These are phyloP conservation scores for Ophion slaviceki DNA, from an alignment of 2,888 invertebrate genomes.

Conservation along the genomic window DNA sequence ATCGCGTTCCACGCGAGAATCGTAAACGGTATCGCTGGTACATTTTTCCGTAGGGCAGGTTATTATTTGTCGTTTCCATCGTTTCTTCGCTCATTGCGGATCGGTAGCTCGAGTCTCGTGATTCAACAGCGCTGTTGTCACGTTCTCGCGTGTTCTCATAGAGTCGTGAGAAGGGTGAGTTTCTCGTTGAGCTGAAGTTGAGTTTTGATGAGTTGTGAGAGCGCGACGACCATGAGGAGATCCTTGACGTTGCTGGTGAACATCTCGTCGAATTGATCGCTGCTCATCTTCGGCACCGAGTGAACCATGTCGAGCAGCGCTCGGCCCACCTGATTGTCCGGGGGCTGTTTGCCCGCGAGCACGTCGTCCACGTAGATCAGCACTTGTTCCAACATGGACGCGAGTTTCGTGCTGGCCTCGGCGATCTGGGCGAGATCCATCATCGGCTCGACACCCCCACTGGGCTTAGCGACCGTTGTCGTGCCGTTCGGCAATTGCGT, in stretches of 20 bases:
- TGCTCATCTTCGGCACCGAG: conserved; percentile 95
- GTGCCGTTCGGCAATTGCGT: conserved; percentile 84
- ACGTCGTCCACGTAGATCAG: conserved; percentile 96
- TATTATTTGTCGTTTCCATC: background rate
- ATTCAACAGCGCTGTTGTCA: conserved; percentile 35
- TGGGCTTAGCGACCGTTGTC: conserved; percentile 83
- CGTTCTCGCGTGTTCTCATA: conserved; percentile 80
- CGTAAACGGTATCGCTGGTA: conserved; percentile 27
- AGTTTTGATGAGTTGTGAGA: conserved; percentile 97
- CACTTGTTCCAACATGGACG: conserved; percentile 91
- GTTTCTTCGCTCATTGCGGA: conserved; percentile 20
- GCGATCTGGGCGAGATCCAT: conserved; percentile 92
- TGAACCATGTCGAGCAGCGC: conserved; percentile 95
- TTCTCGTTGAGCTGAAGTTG: conserved; percentile 99
- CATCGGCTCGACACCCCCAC: conserved; percentile 88
- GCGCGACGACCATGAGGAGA: conserved; percentile 97
- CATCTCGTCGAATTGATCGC: conserved; percentile 96
- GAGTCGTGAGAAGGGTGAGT: conserved; percentile 92
- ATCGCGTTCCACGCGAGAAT: conserved; percentile 30
- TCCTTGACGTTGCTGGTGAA: conserved; percentile 98
- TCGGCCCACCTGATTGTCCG: conserved; percentile 95
- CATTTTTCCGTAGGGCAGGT: conserved; percentile 6
- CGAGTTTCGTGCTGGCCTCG: conserved; percentile 92
- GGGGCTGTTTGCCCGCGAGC: conserved; percentile 89
- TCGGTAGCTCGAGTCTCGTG: conserved; percentile 35